Base-by-base conservation (phyloP, 2,113 vertebrate genomes). In the Peromyscus maniculatus region DNA sequence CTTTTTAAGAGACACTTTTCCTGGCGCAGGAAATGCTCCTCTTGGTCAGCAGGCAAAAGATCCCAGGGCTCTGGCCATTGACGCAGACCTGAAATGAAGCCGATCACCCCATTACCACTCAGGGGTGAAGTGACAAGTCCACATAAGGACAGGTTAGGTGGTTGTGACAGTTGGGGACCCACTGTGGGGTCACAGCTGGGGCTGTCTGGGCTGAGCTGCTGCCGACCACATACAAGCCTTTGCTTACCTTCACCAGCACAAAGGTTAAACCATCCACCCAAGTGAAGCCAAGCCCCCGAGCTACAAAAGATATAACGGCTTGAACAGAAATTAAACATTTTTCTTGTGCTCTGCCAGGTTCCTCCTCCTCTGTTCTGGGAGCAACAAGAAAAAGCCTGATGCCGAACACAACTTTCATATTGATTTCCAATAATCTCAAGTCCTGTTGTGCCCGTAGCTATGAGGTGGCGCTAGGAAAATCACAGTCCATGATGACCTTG, bases 371-470 rank as follows among this genome's bases (percentile, higher is more conserved):
- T 26, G 79, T 43, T 69, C 17, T 0, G 33, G 83, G 39, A 24
- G 52, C 4, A 12, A 46, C 49, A 13, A 91, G 5, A 49, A 71
- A 91, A 39, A 11, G 55, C 43, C 43, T 52, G 89, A 77, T 62
- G 31, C 0, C 21, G 78, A 80, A 87, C 94, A 86, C 22, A 74
- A 36, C 46, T 46, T 69, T 43, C 55, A 0, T 46, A 79, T 33
- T 17, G 93, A 93, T 95, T 95, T 95, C 84, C 92, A 71, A n/a
- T 66, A 66, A 93, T 80, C 94, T 36, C 36, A 0, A 19, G 79
- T 66, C 75, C n/a, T 59, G 5, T n/a, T 39, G 89, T 31, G 69
- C 87, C 36, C 0, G 7, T 26, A 39, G 79, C 83, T 46, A 52
- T 0, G 0, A 66, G 77, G 46, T 16, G 36, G 49, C 93, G 1